These are phyloP conservation scores for Plectus sambesii DNA, from an alignment of 1,140 invertebrate genomes.

Conservation along the genomic window DNA sequence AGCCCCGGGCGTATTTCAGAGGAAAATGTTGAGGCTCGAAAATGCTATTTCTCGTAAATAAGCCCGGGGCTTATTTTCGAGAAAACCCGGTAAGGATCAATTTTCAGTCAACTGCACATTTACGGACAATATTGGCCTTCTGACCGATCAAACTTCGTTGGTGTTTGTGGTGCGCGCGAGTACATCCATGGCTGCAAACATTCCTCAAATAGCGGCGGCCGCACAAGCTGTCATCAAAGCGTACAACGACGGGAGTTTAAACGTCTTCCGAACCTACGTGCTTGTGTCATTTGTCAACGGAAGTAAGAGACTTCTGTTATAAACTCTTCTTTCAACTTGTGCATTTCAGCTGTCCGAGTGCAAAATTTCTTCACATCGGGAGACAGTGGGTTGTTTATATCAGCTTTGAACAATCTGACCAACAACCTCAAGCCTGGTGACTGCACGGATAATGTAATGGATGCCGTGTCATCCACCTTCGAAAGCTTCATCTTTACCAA, in stretches of 20 bases:
- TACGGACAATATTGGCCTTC: conserved; percentile 6
- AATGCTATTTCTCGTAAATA: no score
- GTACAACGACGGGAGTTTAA: neutral
- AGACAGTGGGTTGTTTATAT: neutral
- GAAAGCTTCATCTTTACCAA: conserved; percentile 20
- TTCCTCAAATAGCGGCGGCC: conserved; percentile 13
- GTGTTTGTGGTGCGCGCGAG: conserved; percentile 19
- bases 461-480: conserved; percentile 11
- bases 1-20: no score
- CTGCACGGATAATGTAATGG: conserved; percentile 19
- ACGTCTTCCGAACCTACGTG: conserved; percentile 17
- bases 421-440: neutral
- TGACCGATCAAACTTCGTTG: conserved; percentile 23
- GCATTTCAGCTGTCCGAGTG: neutral
- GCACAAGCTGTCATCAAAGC: conserved; percentile 3
- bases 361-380: neutral
- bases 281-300: conserved; percentile 21
- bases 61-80: no score
- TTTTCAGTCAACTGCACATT: conserved; percentile 19
- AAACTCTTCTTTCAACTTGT: neutral
- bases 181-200: conserved; percentile 13
- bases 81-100: no score
- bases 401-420: conserved; percentile 5
- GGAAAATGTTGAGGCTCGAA: no score
- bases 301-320: conserved; percentile 6